phyloP scores from a whole-genome alignment of 2,888 invertebrate genomes.

The Drosophila prostipennis region DNA sequence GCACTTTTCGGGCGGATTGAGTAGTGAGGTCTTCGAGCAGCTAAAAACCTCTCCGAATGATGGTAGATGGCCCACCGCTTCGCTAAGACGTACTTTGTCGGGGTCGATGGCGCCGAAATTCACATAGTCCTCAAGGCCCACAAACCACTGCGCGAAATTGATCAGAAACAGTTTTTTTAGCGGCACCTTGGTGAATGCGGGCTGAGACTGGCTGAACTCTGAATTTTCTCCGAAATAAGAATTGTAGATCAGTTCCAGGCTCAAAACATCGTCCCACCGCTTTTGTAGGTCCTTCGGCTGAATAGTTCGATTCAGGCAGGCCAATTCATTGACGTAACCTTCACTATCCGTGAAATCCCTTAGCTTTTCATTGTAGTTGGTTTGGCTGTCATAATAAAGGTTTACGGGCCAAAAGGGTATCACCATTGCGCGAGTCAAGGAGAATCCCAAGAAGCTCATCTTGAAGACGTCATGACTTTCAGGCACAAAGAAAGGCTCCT shows the following conservation, averaged over 20 bases:
- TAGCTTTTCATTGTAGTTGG: neutral
- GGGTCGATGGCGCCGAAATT: neutral
- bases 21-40: neutral
- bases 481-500: neutral
- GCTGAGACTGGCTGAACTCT: neutral
- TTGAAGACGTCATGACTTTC: conserved; percentile 1
- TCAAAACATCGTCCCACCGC: too few species aligned
- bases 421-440: neutral
- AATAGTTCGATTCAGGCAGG: neutral
- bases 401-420: neutral
- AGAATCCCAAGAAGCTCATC: neutral
- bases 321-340: neutral
- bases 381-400: neutral
- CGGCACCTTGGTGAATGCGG: neutral
- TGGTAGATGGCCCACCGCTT: neutral
- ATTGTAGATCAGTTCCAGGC: neutral
- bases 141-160: neutral
- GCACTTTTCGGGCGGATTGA: neutral
- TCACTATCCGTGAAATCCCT: neutral
- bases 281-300: neutral
- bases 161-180: neutral
- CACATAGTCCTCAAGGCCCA: neutral
- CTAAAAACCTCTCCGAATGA: neutral
- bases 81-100: neutral
- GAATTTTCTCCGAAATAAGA: neutral